These are phyloP conservation scores for Piaya cayana DNA, from an alignment of 2,113 vertebrate species.

Conservation along the genomic window DNA sequence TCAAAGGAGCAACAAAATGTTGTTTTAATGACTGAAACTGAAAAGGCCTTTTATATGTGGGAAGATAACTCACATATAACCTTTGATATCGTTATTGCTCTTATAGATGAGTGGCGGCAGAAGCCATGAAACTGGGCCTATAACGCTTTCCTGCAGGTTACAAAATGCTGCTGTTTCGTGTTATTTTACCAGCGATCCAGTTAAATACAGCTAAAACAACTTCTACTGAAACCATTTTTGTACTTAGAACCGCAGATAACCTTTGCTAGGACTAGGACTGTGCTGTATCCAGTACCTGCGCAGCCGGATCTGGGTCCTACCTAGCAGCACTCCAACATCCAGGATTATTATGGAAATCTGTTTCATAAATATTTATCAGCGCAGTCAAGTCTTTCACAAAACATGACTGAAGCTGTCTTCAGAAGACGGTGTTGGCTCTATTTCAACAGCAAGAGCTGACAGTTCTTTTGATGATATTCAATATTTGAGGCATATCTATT, in stretches of 20 bases:
- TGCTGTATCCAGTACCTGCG: background rate
- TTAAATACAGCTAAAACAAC: background rate
- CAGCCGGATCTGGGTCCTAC: background rate
- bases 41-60: background rate
- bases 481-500: background rate
- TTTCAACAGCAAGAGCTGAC: background rate
- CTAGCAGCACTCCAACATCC: background rate
- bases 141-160: background rate
- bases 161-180: background rate
- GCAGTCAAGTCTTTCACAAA: background rate
- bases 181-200: background rate
- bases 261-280: background rate
- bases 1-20: background rate
- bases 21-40: background rate
- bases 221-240: background rate
- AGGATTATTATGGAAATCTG: background rate
- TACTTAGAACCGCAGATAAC: background rate
- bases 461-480: background rate
- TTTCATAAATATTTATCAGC: background rate
- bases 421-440: background rate
- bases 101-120: background rate
- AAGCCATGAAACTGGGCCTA: background rate
- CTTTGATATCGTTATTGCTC: too few species aligned
- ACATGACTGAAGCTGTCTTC: background rate
- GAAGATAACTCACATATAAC: background rate